These are phyloP conservation scores for Ectemnius continuus DNA, from an alignment of 2,888 invertebrate genomes.

Conservation along the genomic window DNA sequence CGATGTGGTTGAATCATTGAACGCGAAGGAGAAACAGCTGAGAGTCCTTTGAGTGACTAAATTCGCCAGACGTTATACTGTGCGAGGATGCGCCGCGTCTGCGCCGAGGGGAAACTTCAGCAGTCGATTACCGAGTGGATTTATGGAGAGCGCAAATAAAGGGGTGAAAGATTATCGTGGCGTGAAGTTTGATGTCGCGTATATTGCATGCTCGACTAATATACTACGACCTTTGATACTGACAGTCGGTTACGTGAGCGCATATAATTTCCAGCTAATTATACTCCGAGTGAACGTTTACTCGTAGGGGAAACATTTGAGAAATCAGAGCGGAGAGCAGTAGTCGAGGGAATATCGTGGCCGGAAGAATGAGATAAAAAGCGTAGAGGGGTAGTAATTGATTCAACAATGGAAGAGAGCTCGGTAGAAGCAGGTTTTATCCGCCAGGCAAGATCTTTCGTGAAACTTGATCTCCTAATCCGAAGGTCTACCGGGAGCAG, in stretches of 20 bases:
- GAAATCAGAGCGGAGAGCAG: not conserved
- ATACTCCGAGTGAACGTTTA: constrained; percentile 15
- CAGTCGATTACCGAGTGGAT: too few relatives aligned
- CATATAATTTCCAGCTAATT: constrained; percentile 53
- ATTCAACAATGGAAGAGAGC: constrained; percentile 4
- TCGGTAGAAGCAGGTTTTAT: constrained; percentile 8
- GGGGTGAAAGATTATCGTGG: constrained; percentile 47
- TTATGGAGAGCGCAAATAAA: too few relatives aligned
- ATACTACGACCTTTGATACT: constrained; percentile 29
- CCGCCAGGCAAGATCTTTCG: not conserved
- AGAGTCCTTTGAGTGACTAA: constrained; percentile 56
- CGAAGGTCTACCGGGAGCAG: not conserved
- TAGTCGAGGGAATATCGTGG: too few relatives aligned
- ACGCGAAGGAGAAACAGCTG: constrained; percentile 34
- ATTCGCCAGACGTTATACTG: constrained; percentile 53
- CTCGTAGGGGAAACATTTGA: not conserved
- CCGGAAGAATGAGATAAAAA: too few relatives aligned
- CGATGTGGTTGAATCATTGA: too few relatives aligned
- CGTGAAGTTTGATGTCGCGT: constrained; percentile 51
- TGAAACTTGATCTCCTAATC: not conserved
- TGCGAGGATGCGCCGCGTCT: not conserved
- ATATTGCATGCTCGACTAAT: constrained; percentile 48
- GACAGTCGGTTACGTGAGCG: constrained; percentile 31
- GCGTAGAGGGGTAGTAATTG: not conserved
- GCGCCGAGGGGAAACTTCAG: not conserved